A percentile compares a stretch with the other conserved stretches of the same genome.
Conservation (phyloP, 2,888 invertebrate species). For the Sinopyrophorus schimmeli region DNA sequence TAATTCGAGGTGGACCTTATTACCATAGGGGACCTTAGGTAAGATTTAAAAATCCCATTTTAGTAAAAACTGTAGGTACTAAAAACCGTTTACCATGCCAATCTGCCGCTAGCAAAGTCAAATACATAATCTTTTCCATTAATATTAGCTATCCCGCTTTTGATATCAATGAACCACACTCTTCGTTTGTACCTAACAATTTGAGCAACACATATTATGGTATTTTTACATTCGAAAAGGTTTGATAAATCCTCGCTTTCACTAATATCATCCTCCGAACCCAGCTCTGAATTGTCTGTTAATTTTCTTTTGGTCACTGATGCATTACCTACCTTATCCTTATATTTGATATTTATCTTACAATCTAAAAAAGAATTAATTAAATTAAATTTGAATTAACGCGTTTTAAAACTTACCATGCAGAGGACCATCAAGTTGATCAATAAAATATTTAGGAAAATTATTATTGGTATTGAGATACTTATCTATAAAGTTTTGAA, state of each 20-base stretch:
- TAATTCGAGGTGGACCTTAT: too few species aligned
- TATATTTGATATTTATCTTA: neutral
- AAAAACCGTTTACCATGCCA: conserved; percentile 14
- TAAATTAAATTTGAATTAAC: neutral
- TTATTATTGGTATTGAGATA: too few species aligned
- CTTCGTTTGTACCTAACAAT: neutral
- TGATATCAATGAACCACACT: conserved; percentile 1
- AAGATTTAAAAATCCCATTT: too few species aligned
- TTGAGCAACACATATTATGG: conserved; percentile 2
- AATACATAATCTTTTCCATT: conserved; percentile 11
- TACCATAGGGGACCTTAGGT: too few species aligned
- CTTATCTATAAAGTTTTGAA: neutral
- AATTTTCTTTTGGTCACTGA: neutral
- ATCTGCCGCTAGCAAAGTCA: conserved; percentile 1
- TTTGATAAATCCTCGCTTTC: conserved; percentile 1
- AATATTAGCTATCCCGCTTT: conserved; percentile 5
- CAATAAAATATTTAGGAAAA: too few species aligned
- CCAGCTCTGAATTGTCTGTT: conserved; percentile 1
- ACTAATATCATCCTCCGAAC: conserved; percentile 13
- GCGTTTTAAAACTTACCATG: neutral
- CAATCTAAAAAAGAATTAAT: neutral
- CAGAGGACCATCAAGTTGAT: conserved; percentile 5
- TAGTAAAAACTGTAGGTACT: too few species aligned
- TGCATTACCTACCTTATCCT: neutral
- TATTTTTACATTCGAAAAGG: conserved; percentile 5